Percentiles rank a stretch among this genome's conserved stretches.
Conservation (phyloP, 2,113 vertebrate genomes). For the Sorex araneus region DNA sequence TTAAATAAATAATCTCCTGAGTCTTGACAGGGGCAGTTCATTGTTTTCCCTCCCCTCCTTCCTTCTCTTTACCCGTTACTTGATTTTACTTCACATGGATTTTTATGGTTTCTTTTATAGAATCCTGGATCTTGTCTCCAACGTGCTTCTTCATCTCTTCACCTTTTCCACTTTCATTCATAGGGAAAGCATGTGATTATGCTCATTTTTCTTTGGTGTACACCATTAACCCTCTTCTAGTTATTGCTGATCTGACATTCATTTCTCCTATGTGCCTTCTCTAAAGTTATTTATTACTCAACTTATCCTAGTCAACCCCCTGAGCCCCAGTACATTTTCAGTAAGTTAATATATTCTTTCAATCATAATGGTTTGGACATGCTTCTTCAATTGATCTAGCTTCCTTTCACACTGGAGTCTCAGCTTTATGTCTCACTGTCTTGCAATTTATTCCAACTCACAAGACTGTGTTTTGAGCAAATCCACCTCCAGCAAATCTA, state of each 20-base stretch:
- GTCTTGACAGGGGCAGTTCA: background rate
- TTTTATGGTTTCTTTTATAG: background rate
- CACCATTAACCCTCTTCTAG: background rate
- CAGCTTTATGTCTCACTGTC: fast-evolving
- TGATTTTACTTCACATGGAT: background rate
- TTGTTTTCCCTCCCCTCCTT: background rate
- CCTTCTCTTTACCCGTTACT: background rate
- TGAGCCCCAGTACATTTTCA: background rate
- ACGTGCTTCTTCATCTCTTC: background rate
- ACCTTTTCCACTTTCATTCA: background rate
- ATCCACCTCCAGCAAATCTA: background rate
- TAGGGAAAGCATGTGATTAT: background rate
- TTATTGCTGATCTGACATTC: too few species aligned
- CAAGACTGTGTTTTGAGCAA: background rate
- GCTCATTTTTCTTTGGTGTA: background rate
- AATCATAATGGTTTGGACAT: background rate
- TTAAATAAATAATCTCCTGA: background rate
- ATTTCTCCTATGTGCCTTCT: background rate
- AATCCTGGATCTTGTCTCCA: background rate
- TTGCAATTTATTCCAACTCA: background rate
- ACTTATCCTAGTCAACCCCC: background rate
- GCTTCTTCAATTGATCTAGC: background rate
- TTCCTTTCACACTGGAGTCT: background rate
- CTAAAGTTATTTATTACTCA: background rate
- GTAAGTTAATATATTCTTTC: background rate